Evolutionary conservation across 2,113 vertebrate genomes (phyloP).

Genomic region (Dicerorhinus sumatrensis): DNA sequence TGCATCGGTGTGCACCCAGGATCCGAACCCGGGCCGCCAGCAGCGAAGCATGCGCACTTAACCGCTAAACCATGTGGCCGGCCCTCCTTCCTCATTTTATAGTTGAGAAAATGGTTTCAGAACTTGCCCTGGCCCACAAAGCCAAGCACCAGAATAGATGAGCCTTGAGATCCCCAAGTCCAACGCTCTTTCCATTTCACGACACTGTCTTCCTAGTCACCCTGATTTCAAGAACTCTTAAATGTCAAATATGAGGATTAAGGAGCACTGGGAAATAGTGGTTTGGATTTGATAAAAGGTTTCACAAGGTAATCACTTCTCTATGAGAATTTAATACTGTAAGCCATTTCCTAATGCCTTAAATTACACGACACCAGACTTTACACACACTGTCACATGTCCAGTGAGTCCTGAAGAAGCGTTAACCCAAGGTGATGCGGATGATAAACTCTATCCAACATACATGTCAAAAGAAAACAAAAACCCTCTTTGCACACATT

Average conservation of each 20-base stretch:
- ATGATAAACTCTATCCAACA: neutral
- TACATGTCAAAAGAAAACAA: neutral
- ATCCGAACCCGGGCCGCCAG: too few species aligned
- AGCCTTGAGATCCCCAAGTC: neutral
- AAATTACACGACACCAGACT: neutral
- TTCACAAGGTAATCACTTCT: constrained; percentile 23
- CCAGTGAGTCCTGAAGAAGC: neutral
- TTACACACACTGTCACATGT: neutral
- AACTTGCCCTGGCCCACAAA: neutral
- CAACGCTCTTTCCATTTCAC: neutral
- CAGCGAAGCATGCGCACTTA: too few species aligned
- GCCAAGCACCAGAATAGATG: neutral
- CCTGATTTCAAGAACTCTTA: neutral
- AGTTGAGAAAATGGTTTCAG: neutral
- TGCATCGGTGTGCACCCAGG: too few species aligned
- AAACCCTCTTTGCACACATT: neutral
- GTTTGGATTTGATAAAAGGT: neutral
- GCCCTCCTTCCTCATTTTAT: neutral
- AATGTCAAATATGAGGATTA: neutral
- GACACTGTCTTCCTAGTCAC: neutral
- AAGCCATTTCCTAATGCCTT: neutral
- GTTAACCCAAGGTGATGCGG: neutral
- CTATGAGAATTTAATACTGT: neutral
- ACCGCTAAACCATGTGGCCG: too few species aligned
- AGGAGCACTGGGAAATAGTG: neutral